These are phyloP conservation scores for Drosophila colorata DNA, from an alignment of 2,888 invertebrate genomes.

Conservation along the genomic window DNA sequence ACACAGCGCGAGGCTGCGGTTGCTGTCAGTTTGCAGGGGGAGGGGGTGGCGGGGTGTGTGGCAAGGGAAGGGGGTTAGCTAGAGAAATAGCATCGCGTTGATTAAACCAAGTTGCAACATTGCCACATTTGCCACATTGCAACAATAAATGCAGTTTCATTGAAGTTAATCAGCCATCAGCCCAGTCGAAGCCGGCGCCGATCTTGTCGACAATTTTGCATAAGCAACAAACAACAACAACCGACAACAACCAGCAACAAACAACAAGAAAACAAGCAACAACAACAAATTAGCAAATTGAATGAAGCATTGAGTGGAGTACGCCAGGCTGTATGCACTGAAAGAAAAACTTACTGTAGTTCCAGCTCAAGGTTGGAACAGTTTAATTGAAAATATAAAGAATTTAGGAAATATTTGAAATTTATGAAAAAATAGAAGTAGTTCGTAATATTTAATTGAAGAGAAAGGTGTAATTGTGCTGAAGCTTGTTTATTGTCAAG, in stretches of 20 bases:
- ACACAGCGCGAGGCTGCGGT: conserved; percentile 5
- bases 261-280: conserved; percentile 11
- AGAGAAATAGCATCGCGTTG: conserved; percentile 62
- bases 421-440: too few relatives aligned
- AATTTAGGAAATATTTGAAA: too few relatives aligned
- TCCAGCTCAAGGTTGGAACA: neutral
- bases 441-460: too few relatives aligned
- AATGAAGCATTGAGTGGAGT: conserved; percentile 56
- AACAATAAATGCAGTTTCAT: conserved; percentile 78
- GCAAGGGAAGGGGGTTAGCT: conserved; percentile 3
- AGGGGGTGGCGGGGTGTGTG: neutral
- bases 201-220: conserved; percentile 55
- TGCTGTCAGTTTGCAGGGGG: conserved; percentile 3
- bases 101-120: conserved; percentile 68
- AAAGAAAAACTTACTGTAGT: neutral
- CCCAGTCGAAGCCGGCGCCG: conserved; percentile 53
- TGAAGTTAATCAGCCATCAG: conserved; percentile 73
- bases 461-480: too few relatives aligned
- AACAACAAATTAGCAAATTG: conserved; percentile 63
- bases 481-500: too few relatives aligned
- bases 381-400: too few relatives aligned
- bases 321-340: conserved; percentile 26
- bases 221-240: conserved; percentile 35
- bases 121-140: conserved; percentile 41
- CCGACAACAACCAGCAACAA: conserved; percentile 11